Conservation (phyloP, 2,797 vertebrate genomes). For the Pangasius sanitwongsei region DNA sequence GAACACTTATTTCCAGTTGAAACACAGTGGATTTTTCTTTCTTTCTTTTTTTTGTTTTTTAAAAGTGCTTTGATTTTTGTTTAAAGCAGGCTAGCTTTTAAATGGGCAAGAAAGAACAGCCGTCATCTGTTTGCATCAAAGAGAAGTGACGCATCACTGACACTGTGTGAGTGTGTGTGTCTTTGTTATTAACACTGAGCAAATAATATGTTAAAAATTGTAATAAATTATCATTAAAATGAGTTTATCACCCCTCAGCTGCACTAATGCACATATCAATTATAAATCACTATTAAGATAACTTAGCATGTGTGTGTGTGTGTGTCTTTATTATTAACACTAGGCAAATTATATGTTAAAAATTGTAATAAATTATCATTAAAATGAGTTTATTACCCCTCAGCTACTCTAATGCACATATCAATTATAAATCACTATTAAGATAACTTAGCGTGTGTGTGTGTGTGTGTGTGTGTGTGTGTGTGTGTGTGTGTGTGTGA, state of each 20-base stretch:
- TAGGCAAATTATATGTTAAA: too few relatives aligned
- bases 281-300: neutral
- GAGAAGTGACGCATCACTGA: neutral
- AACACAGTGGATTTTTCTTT: neutral
- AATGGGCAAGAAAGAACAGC: neutral
- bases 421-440: neutral
- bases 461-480: conserved; percentile 10
- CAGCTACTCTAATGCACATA: neutral
- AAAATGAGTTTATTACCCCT: neutral
- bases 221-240: neutral
- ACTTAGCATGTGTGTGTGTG: neutral
- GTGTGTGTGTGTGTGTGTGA: neutral
- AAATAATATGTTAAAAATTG: too few relatives aligned
- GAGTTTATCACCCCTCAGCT: neutral
- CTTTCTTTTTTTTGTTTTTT: too few relatives aligned
- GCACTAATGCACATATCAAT: neutral
- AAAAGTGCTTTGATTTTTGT: neutral
- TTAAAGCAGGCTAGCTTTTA: neutral
- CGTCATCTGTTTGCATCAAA: neutral
- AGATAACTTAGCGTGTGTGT: neutral
- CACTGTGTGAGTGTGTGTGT: neutral
- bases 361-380: neutral
- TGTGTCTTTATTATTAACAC: neutral
- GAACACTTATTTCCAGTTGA: neutral
- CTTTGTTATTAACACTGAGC: neutral